Conservation (phyloP, 2,888 invertebrate species). For the Xylota sylvarum region DNA sequence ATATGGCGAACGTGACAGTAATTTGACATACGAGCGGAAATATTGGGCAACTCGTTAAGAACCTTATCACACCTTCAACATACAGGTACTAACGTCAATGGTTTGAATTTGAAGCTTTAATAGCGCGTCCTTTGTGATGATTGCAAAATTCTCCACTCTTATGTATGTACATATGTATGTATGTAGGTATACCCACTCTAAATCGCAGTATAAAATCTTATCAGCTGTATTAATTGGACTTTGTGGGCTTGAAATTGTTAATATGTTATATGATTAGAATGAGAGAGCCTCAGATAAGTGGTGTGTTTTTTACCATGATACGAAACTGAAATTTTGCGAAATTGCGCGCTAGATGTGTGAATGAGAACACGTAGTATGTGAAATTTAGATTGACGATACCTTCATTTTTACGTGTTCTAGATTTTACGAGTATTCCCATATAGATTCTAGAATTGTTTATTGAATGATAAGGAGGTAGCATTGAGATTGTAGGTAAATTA, state of each 20-base stretch:
- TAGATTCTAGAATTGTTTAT: background rate
- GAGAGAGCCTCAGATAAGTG: slow-evolving; percentile 31
- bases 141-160: slow-evolving; percentile 28
- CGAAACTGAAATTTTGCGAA: slow-evolving; percentile 34
- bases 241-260: slow-evolving; percentile 38
- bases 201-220: slow-evolving; percentile 32
- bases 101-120: background rate
- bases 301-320: background rate
- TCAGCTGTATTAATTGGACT: slow-evolving; percentile 52
- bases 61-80: background rate
- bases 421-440: no score
- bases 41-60: background rate
- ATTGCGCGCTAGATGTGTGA: slow-evolving; percentile 44
- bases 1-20: slow-evolving; percentile 31
- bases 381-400: slow-evolving; percentile 6
- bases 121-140: background rate
- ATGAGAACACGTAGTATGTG: slow-evolving; percentile 64
- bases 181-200: no score
- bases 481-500: background rate
- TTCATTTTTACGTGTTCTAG: background rate
- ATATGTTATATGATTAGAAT: slow-evolving; percentile 14
- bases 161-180: no score
- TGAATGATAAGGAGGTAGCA: background rate
- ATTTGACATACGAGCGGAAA: slow-evolving; percentile 2
- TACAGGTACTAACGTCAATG: background rate